Conservation (phyloP, 2,113 vertebrate species). For the Sebastes fasciatus region DNA sequence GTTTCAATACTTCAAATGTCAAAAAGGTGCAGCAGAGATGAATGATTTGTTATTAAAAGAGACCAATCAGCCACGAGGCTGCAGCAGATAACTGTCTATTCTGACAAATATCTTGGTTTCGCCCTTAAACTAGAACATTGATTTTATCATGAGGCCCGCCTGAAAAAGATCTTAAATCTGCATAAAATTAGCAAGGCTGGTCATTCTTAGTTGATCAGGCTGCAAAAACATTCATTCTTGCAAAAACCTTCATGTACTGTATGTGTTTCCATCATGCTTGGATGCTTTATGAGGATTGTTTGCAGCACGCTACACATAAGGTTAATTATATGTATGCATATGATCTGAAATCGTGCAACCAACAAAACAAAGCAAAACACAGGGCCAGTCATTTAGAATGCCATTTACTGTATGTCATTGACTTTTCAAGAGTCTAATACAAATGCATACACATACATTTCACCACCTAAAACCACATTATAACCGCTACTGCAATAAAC, state of each 20-base stretch:
- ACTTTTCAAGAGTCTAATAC: constrained; percentile 82
- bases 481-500: constrained; percentile 82
- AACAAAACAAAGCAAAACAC: constrained; percentile 32
- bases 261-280: not conserved
- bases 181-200: not conserved
- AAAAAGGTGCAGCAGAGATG: not conserved
- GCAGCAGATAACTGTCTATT: not conserved
- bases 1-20: constrained; percentile 23
- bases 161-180: not conserved
- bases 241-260: not conserved
- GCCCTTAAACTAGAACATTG: not conserved
- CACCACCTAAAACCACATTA: constrained; percentile 82
- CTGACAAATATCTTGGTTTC: constrained; percentile 18
- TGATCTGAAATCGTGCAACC: not conserved
- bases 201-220: not conserved
- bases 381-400: constrained; percentile 69
- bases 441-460: constrained; percentile 83
- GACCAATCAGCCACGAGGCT: not conserved
- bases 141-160: not conserved
- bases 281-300: not conserved
- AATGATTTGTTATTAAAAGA: constrained; percentile 23
- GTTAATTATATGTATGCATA: not conserved
- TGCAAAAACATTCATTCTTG: not conserved
- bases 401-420: constrained; percentile 79
- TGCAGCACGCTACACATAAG: not conserved